These are phyloP conservation scores for Exephanes ischioxanthus DNA, from an alignment of 2,888 invertebrate genomes.

Conservation along the genomic window DNA sequence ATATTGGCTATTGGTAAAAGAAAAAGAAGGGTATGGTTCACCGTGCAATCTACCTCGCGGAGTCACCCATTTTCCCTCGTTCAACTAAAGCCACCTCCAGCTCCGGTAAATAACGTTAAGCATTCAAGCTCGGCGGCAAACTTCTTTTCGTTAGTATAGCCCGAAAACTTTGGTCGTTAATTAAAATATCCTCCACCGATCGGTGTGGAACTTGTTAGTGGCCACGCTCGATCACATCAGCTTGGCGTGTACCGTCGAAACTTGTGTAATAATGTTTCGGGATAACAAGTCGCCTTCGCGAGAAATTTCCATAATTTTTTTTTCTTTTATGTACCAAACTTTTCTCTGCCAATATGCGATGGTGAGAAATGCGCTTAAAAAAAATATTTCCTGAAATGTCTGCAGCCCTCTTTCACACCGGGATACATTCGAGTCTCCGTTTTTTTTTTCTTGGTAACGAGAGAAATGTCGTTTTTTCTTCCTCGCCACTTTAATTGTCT, in stretches of 20 bases:
- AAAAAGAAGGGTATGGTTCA: background rate
- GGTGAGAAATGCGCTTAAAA: conserved; percentile 39
- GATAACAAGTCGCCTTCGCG: conserved; percentile 45
- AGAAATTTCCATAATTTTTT: conserved; percentile 48
- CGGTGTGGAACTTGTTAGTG: conserved; percentile 53
- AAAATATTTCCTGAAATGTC: background rate
- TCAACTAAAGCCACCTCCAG: background rate
- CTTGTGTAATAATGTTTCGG: conserved; percentile 61
- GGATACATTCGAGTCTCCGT: conserved; percentile 9
- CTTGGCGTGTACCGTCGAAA: conserved; percentile 40
- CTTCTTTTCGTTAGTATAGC: conserved; percentile 44
- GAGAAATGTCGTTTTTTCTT: background rate
- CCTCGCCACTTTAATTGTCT: background rate
- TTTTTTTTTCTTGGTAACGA: conserved; percentile 27
- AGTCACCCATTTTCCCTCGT: conserved; percentile 25
- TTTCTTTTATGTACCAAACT: conserved; percentile 40
- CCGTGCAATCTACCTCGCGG: conserved; percentile 2
- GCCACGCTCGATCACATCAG: conserved; percentile 59
- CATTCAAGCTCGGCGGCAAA: conserved; percentile 47
- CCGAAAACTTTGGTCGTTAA: conserved; percentile 61
- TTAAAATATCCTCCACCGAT: conserved; percentile 62
- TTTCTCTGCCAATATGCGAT: conserved; percentile 34
- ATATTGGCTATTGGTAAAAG: background rate
- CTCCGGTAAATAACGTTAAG: conserved; percentile 55
- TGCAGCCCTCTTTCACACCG: conserved; percentile 2